Conservation (phyloP, 2,113 vertebrate species). For the Xiphophorus maculatus region DNA sequence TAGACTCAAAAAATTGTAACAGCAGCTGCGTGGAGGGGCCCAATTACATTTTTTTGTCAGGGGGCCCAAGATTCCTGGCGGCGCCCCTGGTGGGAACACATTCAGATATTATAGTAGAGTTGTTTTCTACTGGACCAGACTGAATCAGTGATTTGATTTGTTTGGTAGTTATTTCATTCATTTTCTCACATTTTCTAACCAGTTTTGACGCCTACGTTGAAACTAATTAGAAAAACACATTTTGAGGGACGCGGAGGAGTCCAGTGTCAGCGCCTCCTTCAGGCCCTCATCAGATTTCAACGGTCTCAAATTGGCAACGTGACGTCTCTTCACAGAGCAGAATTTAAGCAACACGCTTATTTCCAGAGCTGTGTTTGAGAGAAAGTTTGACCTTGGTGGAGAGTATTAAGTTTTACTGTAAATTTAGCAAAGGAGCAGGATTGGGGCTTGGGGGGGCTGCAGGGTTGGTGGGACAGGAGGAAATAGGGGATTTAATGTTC, state of each 20-base stretch:
- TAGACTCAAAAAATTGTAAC: no score
- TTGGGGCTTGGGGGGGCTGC: background rate
- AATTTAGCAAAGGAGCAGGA: conserved; percentile 22
- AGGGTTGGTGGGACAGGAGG: conserved; percentile 5
- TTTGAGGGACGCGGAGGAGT: conserved; percentile 12
- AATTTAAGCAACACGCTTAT: conserved; percentile 31
- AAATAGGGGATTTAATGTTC: conserved; percentile 60
- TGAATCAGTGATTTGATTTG: background rate
- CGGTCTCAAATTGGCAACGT: conserved; percentile 41
- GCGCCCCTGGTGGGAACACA: no score
- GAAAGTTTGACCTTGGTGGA: conserved; percentile 32
- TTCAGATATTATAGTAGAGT: no score
- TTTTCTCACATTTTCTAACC: background rate
- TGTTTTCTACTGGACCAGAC: no score
- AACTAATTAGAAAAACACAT: background rate
- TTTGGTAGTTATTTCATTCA: background rate
- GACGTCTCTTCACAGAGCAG: conserved; percentile 33
- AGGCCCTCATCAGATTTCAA: conserved; percentile 22
- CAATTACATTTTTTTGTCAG: no score
- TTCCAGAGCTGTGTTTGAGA: conserved; percentile 31
- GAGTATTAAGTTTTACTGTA: conserved; percentile 57
- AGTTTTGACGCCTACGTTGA: background rate
- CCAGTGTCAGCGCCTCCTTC: conserved; percentile 28
- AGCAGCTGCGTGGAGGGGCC: no score
- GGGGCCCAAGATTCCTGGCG: no score